Evolutionary conservation across 2,888 invertebrate genomes (phyloP).

Genomic region (Epicampocera succincta): DNA sequence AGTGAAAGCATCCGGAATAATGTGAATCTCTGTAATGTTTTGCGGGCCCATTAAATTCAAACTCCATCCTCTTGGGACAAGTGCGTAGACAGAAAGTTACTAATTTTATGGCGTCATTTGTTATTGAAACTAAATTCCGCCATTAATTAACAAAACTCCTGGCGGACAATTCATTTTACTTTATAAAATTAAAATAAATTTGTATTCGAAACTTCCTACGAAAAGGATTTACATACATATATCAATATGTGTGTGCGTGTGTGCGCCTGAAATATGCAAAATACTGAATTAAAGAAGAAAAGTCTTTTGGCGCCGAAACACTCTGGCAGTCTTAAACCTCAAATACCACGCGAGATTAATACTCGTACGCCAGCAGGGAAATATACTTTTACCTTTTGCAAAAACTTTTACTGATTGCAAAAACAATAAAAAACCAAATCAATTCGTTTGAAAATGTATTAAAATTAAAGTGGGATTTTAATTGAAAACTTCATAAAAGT

Average conservation of each 20-base stretch:
- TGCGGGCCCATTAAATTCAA: conserved; percentile 11
- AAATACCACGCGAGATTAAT: not conserved
- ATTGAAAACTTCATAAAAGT: no score
- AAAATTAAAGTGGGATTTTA: no score
- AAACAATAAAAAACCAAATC: not conserved
- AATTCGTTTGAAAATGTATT: not conserved
- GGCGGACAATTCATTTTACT: not conserved
- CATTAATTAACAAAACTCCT: conserved; percentile 51
- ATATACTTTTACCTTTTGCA: conserved; percentile 26
- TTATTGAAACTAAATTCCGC: conserved; percentile 33
- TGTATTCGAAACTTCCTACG: not conserved
- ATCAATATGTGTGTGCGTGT: not conserved
- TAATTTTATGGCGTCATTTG: conserved; percentile 44
- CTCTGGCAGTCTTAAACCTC: not conserved
- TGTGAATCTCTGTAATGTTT: not conserved
- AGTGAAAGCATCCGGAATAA: not conserved
- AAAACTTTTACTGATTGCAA: not conserved
- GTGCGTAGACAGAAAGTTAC: conserved; percentile 18
- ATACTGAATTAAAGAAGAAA: not conserved
- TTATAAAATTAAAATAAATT: conserved; percentile 28
- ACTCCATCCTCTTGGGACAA: conserved; percentile 19
- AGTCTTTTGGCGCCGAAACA: conserved; percentile 49
- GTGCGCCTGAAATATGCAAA: not conserved
- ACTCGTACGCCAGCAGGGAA: conserved; percentile 6
- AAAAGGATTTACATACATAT: no score